These are phyloP conservation scores for Dendrophyllia cribrosa DNA, from an alignment of 64 coral and sea anemone genomes.

Conservation along the genomic window DNA sequence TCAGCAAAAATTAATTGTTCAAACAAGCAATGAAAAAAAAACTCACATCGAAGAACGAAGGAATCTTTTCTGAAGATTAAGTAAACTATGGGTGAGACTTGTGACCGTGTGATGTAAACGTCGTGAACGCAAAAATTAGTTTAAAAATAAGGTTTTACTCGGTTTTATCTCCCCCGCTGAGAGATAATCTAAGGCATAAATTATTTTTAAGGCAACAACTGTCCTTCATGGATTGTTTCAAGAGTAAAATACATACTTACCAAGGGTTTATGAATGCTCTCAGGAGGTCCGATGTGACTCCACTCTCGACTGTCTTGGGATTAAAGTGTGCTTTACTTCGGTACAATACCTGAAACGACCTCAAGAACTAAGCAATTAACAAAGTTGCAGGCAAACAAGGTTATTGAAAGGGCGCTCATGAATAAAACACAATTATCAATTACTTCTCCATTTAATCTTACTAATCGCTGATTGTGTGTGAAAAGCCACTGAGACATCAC, in stretches of 20 bases:
- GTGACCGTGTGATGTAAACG: neutral
- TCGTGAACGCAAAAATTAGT: neutral
- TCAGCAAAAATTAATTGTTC: too few species aligned
- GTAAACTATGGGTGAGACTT: neutral
- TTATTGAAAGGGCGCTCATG: slow-evolving; percentile 39
- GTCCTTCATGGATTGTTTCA: neutral
- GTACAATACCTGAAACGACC: neutral
- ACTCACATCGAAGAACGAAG: neutral
- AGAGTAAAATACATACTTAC: neutral
- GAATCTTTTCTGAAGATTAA: neutral
- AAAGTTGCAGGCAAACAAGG: slow-evolving; percentile 14
- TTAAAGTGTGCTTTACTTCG: neutral
- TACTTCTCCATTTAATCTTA: slow-evolving; percentile 22
- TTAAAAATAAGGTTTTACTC: neutral
- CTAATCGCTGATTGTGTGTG: slow-evolving; percentile 18
- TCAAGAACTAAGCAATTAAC: slow-evolving; percentile 1
- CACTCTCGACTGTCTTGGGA: neutral
- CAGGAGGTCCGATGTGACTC: neutral
- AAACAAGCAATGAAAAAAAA: neutral
- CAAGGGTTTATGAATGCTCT: neutral
- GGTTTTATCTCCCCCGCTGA: neutral
- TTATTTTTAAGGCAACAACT: neutral
- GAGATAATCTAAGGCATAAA: slow-evolving; percentile 1
- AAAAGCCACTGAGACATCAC: neutral
- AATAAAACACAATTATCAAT: slow-evolving; percentile 47